Evolutionary conservation across 2,797 vertebrate genomes (phyloP), one percentile per base, ranked within the genome.

Genomic region (Brachymystax lenok): DNA sequence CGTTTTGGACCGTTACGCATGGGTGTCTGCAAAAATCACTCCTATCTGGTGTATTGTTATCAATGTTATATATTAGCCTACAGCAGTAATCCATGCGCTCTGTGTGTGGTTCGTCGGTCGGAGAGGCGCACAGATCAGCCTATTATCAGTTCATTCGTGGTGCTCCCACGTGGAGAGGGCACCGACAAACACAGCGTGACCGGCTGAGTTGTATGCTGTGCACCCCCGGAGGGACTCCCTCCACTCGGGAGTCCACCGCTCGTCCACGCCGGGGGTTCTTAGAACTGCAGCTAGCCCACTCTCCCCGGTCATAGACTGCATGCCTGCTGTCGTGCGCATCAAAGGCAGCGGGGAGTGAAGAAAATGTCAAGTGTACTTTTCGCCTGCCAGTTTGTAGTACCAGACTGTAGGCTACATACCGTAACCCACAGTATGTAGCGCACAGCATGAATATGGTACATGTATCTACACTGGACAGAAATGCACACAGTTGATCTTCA

Each of bases 1-100:
- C 59, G 4, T 77, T 21, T 68, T 74, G 70, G 24, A 52, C 50
- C 70, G 80, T 90, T 91, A 88, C 91, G 87, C 90, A 86, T 81
- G 82, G 86, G 16, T 78, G 73, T 63, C 61, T 78, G 82, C 82
- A 78, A 30, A 30, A 35, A 76, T 76, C 69, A 76, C 79, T 71
- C 12, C 77, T 77, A 81, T 50, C 72, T 74, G 69, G 77, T 79
- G 77, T 61, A 59, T 69, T 5, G 56, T 75, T 56, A 74, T 14
- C 69, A 24, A 21, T 70, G 12, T n/a, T 46, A 50, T 13, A n/a
- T 16, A 51, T 35, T 50, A 16, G 1, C 19, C 67, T 4, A 69
- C 28, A 27, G 27, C 63, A 13, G 69, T 21, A 13, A 12, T 16
- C 35, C 16, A 16, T 71, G 46, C 5, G 46, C 17, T 54, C 50